These are phyloP conservation scores for Pantherophis guttatus DNA, from an alignment of 2,113 vertebrate genomes.

Conservation along the genomic window DNA sequence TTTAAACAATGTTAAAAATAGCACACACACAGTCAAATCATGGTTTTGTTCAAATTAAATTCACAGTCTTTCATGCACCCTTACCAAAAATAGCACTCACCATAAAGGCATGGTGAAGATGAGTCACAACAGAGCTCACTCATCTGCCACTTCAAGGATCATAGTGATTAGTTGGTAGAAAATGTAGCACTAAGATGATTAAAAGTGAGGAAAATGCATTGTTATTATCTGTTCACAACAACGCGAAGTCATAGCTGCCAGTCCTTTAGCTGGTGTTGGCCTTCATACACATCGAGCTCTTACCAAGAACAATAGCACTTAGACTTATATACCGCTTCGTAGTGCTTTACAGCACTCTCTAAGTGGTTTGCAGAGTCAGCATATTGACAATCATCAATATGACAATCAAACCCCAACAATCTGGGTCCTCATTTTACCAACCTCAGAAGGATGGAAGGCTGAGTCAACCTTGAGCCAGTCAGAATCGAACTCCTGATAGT, in stretches of 20 bases:
- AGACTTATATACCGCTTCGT: too few relatives aligned
- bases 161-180: not conserved
- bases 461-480: not conserved
- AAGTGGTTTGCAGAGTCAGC: not conserved
- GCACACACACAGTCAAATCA: not conserved
- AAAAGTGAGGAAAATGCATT: not conserved
- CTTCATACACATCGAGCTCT: not conserved
- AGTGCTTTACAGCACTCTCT: not conserved
- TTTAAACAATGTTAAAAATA: not conserved
- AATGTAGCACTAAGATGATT: not conserved
- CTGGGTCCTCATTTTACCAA: not conserved
- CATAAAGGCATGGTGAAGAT: not conserved
- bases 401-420: not conserved
- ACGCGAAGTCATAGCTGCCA: not conserved
- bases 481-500: not conserved
- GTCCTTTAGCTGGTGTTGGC: not conserved
- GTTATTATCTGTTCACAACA: not conserved
- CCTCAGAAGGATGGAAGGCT: not conserved
- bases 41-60: not conserved
- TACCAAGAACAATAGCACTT: not conserved
- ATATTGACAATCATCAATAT: not conserved
- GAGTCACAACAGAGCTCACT: not conserved
- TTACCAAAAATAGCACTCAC: not conserved
- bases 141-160: not conserved
- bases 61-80: not conserved